Conservation (phyloP, 2,113 vertebrate genomes). For the Pungitius pungitius region DNA sequence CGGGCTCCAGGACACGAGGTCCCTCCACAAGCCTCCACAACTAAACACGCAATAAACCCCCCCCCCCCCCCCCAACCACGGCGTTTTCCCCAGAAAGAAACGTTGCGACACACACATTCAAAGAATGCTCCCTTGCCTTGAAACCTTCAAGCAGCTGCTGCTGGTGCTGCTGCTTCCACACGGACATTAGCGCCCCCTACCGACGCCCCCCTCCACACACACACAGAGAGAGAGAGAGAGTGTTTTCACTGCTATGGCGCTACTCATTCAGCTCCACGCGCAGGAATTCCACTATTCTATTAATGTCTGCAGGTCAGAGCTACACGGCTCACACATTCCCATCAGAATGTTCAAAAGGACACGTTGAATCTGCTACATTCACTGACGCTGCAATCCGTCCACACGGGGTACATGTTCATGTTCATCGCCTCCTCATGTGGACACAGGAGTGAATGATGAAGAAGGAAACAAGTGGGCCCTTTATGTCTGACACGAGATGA, state of each 20-base stretch:
- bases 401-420: neutral
- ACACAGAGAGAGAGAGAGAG: neutral
- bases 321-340: neutral
- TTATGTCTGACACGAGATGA: too few relatives aligned
- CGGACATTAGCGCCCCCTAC: slow-evolving; percentile 58
- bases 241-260: too few relatives aligned
- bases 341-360: neutral
- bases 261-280: slow-evolving; percentile 13
- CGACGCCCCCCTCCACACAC: rapidly evolving
- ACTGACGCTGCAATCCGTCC: neutral
- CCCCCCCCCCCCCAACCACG: slow-evolving; percentile 21
- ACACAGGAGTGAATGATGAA: neutral
- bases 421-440: neutral
- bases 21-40: slow-evolving; percentile 40
- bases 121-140: slow-evolving; percentile 68
- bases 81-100: slow-evolving; percentile 33
- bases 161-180: slow-evolving; percentile 15
- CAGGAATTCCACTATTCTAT: neutral
- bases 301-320: neutral
- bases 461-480: neutral
- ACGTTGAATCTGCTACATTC: neutral
- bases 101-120: slow-evolving; percentile 21
- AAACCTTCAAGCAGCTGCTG: slow-evolving; percentile 44
- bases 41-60: too few relatives aligned
- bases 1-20: slow-evolving; percentile 18